Percentiles rank a stretch among this genome's conserved stretches.
Conservation (phyloP, 1,140 invertebrate species). For the Ips typographus region DNA sequence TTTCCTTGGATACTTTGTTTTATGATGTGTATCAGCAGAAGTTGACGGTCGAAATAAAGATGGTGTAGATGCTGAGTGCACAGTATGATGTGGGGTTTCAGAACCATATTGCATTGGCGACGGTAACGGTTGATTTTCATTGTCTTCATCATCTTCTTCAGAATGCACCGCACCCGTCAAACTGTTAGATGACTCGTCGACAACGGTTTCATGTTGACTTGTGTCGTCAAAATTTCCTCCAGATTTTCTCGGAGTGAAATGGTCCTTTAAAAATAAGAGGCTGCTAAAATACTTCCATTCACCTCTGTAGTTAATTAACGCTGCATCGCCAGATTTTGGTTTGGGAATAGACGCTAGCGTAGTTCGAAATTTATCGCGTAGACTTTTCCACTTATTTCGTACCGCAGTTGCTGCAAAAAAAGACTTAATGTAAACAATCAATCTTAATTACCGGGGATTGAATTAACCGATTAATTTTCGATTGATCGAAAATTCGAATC, state of each 20-base stretch:
- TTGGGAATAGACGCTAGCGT: slow-evolving; percentile 48
- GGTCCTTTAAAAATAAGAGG: slow-evolving; percentile 33
- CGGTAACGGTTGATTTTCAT: background rate
- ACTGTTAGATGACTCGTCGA: too few relatives aligned
- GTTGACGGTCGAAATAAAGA: background rate
- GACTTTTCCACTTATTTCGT: slow-evolving; percentile 55
- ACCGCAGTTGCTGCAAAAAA: slow-evolving; percentile 52
- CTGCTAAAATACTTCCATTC: slow-evolving; percentile 32
- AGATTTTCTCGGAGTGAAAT: slow-evolving; percentile 16
- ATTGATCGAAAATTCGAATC: too few relatives aligned
- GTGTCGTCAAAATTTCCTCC: too few relatives aligned
- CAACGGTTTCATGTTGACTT: too few relatives aligned
- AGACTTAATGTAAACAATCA: too few relatives aligned
- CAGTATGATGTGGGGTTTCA: background rate
- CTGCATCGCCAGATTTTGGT: slow-evolving; percentile 26
- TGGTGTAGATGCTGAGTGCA: background rate
- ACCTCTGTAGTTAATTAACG: background rate
- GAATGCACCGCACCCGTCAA: background rate
- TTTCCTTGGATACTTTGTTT: background rate
- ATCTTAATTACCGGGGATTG: too few relatives aligned
- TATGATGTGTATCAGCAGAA: background rate
- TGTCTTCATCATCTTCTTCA: background rate
- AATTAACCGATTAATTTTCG: too few relatives aligned
- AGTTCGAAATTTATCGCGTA: slow-evolving; percentile 54
- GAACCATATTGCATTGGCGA: background rate